A percentile compares a stretch with the other conserved stretches of the same genome.
phyloP scores from a whole-genome alignment of 2,888 invertebrate species.

The Villa cingulata region DNA sequence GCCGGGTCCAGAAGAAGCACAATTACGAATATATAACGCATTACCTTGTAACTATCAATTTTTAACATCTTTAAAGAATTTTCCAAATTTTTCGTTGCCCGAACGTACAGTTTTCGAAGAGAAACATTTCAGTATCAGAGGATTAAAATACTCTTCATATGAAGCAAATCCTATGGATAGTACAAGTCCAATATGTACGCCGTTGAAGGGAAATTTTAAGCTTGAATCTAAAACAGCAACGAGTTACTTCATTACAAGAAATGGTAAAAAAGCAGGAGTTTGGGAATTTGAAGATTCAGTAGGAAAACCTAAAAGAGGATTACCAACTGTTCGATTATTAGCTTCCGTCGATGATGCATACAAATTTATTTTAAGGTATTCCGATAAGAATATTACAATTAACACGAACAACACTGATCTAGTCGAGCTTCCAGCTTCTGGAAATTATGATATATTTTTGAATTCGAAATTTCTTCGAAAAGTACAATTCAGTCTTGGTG shows the following conservation, averaged over 20 bases:
- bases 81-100: constrained; percentile 16
- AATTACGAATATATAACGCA: constrained; percentile 59
- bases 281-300: constrained; percentile 25
- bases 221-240: constrained; percentile 23
- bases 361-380: constrained; percentile 10
- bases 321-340: constrained; percentile 29
- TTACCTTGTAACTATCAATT: constrained; percentile 43
- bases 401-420: constrained; percentile 7
- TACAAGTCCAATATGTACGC: constrained; percentile 15
- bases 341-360: constrained; percentile 22
- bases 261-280: constrained; percentile 13
- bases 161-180: constrained; percentile 1
- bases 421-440: constrained; percentile 20
- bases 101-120: constrained; percentile 37
- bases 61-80: constrained; percentile 16
- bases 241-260: constrained; percentile 22
- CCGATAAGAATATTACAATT: neutral
- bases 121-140: constrained; percentile 34
- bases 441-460: constrained; percentile 34
- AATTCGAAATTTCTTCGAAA: constrained; percentile 26
- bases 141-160: constrained; percentile 31
- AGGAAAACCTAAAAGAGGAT: constrained; percentile 25
- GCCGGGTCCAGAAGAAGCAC: constrained; percentile 44
- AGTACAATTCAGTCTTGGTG: constrained; percentile 43
- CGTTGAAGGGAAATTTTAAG: constrained; percentile 17